These are phyloP conservation scores for Pseudeuparius sepicola DNA, from an alignment of 2,888 invertebrate genomes.

Conservation along the genomic window DNA sequence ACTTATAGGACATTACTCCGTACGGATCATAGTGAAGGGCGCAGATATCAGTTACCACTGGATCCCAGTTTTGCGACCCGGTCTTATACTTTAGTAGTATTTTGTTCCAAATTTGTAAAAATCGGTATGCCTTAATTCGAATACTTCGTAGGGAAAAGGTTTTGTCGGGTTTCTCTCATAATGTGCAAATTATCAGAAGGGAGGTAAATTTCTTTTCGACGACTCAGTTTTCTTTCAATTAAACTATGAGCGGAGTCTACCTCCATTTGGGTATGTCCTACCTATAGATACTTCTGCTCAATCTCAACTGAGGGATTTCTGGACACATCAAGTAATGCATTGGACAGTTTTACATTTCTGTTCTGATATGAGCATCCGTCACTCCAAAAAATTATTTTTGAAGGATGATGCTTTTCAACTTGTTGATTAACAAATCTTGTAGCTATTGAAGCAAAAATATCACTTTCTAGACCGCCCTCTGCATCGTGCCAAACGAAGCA, in stretches of 20 bases:
- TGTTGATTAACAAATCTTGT: conserved; percentile 10
- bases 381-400: conserved; percentile 10
- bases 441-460: conserved; percentile 13
- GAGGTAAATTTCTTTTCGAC: conserved; percentile 15
- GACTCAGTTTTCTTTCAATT: conserved; percentile 13
- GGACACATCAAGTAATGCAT: conserved; percentile 13
- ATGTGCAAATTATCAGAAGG: conserved; percentile 15
- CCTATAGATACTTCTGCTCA: conserved; percentile 16
- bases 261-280: conserved; percentile 16
- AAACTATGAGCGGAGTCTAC: conserved; percentile 15
- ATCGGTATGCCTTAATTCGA: background rate
- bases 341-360: conserved; percentile 13
- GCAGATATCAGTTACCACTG: conserved; percentile 7
- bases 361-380: conserved; percentile 19
- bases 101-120: conserved; percentile 11
- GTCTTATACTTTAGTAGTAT: conserved; percentile 16
- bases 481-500: conserved; percentile 19
- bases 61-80: conserved; percentile 11
- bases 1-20: conserved; percentile 9
- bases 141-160: conserved; percentile 4
- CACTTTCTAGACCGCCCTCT: conserved; percentile 12
- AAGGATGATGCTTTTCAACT: conserved; percentile 12
- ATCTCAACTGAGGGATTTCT: conserved; percentile 9
- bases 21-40: conserved; percentile 8
- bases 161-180: background rate